phyloP scores from a whole-genome alignment of 2,113 vertebrate species.

The Helogale parvula region DNA sequence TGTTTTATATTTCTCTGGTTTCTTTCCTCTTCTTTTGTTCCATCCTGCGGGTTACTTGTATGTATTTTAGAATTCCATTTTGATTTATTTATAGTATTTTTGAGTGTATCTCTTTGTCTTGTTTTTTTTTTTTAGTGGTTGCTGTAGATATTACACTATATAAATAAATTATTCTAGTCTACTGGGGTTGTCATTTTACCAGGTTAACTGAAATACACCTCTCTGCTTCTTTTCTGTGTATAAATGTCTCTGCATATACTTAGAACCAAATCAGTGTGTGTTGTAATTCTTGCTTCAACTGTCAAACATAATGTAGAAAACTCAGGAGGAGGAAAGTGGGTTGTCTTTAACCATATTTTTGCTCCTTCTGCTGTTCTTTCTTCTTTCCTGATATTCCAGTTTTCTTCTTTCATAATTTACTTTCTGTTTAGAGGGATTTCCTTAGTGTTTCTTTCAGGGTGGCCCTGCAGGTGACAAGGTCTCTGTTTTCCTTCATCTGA shows the following conservation, averaged over 20 bases:
- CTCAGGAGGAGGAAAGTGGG: neutral
- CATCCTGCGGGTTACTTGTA: neutral
- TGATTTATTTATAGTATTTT: neutral
- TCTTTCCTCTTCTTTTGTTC: neutral
- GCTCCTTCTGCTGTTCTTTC: neutral
- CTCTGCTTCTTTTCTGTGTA: neutral
- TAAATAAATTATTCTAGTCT: neutral
- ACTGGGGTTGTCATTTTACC: neutral
- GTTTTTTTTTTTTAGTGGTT: neutral
- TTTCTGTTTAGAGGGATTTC: slow-evolving; percentile 45
- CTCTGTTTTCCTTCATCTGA: slow-evolving; percentile 61
- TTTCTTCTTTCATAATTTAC: slow-evolving; percentile 25
- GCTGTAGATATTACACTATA: neutral
- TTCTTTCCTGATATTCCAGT: neutral
- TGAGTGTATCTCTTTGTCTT: neutral
- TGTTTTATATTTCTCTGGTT: slow-evolving; percentile 41
- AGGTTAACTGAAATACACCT: neutral
- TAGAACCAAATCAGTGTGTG: neutral
- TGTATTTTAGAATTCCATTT: slow-evolving; percentile 22
- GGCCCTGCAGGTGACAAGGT: neutral
- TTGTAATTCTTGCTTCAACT: slow-evolving; percentile 25
- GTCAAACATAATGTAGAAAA: neutral
- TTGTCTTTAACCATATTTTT: neutral
- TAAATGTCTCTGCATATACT: neutral
- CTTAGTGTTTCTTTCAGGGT: neutral